Conservation (phyloP, 2,113 vertebrate genomes). For the Turnix velox region DNA sequence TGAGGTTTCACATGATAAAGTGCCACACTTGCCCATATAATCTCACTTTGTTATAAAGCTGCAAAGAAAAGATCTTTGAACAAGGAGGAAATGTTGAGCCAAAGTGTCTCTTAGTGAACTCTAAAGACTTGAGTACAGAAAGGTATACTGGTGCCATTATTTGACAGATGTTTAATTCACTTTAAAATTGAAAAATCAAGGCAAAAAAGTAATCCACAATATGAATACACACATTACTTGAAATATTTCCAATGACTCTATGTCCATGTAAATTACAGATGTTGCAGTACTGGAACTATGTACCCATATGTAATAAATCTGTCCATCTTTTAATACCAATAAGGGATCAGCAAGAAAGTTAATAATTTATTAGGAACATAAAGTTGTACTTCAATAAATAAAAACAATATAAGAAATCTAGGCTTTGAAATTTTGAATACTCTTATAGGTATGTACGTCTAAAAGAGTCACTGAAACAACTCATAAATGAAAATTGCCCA, state of each 20-base stretch:
- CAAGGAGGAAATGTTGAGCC: neutral
- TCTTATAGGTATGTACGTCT: neutral
- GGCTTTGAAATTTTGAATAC: neutral
- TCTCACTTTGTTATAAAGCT: neutral
- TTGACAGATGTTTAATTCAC: neutral
- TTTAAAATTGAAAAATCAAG: neutral
- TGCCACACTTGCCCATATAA: neutral
- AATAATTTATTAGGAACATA: neutral
- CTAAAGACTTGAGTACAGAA: neutral
- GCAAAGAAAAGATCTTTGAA: neutral
- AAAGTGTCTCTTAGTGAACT: neutral
- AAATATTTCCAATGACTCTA: neutral
- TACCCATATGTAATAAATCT: neutral
- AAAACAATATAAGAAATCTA: neutral
- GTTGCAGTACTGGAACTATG: neutral
- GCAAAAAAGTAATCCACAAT: neutral
- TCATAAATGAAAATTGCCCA: neutral
- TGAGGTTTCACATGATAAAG: neutral
- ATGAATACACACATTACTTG: neutral
- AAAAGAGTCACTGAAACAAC: neutral
- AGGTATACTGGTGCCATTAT: neutral
- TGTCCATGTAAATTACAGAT: neutral
- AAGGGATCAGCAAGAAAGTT: neutral
- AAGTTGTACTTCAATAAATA: neutral
- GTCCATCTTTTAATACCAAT: neutral